Conservation (phyloP, 2,797 vertebrate species). For the Adelosebastes latens region DNA sequence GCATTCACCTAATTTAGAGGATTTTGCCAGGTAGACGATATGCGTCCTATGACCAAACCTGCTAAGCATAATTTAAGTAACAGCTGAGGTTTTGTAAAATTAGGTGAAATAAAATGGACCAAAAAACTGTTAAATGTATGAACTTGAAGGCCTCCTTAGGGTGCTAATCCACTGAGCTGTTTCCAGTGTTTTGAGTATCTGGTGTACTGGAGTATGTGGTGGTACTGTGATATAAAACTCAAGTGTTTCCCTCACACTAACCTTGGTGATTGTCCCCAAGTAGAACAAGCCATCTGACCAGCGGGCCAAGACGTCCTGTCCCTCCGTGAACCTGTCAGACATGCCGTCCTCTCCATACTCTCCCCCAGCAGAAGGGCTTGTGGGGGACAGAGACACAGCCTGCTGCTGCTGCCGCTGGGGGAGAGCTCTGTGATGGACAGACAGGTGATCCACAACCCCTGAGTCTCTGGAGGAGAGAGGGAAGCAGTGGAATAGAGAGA, state of each 20-base stretch:
- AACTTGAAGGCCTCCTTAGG: not conserved
- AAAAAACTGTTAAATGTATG: not conserved
- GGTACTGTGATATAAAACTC: not conserved
- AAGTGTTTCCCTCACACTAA: slow-evolving; percentile 62
- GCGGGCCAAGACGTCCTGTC: slow-evolving; percentile 98
- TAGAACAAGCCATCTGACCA: slow-evolving; percentile 99
- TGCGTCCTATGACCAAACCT: not conserved
- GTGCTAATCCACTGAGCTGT: not conserved
- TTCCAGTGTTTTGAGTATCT: not conserved
- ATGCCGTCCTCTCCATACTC: slow-evolving; percentile 90
- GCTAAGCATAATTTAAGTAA: not conserved
- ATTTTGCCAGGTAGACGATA: not conserved
- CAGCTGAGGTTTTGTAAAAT: not conserved
- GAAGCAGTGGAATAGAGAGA: not conserved
- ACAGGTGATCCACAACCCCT: slow-evolving; percentile 91
- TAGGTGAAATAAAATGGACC: not conserved
- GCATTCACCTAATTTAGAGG: not conserved
- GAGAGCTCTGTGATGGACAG: slow-evolving; percentile 92
- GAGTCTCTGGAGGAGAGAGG: slow-evolving; percentile 87
- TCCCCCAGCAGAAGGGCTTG: slow-evolving; percentile 86
- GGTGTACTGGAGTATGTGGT: not conserved
- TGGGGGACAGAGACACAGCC: slow-evolving; percentile 87
- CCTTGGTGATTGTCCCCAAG: slow-evolving; percentile 98
- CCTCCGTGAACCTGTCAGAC: slow-evolving; percentile 94
- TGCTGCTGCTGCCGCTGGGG: slow-evolving; percentile 87